phyloP scores from a whole-genome alignment of 2,888 invertebrate genomes.

The Phymatocera aterrima region DNA sequence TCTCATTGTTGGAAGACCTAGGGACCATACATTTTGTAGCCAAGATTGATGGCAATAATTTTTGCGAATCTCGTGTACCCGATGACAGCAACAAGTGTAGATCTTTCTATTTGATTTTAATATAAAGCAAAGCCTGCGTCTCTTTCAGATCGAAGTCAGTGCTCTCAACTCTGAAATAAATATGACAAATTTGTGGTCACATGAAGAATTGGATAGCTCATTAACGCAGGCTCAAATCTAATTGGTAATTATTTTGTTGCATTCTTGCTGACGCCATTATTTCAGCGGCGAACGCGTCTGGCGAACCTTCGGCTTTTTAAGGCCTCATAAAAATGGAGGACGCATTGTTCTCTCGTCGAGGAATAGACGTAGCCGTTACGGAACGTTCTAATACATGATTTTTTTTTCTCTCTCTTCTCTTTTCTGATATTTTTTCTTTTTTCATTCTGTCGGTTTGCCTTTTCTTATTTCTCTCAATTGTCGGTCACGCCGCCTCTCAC shows the following conservation, averaged over 20 bases:
- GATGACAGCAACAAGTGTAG: not conserved
- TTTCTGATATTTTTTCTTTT: not conserved
- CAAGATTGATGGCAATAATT: not conserved
- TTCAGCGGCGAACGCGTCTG: constrained; percentile 38
- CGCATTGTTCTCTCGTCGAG: constrained; percentile 39
- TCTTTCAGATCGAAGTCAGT: not conserved
- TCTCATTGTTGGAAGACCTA: not conserved
- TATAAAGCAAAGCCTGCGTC: not conserved
- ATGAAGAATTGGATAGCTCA: constrained; percentile 39
- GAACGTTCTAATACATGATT: constrained; percentile 23
- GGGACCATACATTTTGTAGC: not conserved
- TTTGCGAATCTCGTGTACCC: not conserved
- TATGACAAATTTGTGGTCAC: not conserved
- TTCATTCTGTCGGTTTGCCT: not conserved
- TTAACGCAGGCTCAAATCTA: constrained; percentile 37
- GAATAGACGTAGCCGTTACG: constrained; percentile 30
- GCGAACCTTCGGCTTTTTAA: constrained; percentile 35
- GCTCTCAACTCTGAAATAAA: not conserved
- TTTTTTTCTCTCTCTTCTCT: not conserved
- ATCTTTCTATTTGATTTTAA: not conserved
- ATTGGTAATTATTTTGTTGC: constrained; percentile 46
- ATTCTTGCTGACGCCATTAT: constrained; percentile 44
- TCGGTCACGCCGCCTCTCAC: constrained; percentile 25
- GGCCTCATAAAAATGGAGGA: constrained; percentile 40
- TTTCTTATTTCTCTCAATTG: constrained; percentile 25